Base-by-base conservation (phyloP, 2,888 invertebrate genomes). In the Seira ritae region DNA sequence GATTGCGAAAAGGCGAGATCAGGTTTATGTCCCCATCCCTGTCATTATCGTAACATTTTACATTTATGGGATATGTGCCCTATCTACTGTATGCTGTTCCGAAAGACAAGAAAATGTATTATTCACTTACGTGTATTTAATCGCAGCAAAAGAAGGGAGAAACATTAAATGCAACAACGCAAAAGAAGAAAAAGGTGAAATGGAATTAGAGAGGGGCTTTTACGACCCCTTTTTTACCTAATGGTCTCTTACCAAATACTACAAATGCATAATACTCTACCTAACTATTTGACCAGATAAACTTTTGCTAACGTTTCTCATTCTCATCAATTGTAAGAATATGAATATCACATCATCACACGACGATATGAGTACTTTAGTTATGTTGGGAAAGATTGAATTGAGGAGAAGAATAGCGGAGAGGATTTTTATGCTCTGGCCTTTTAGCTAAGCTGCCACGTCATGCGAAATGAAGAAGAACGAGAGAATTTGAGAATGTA, bases 381-480 rank as follows among this genome's bases (percentile, higher is more conserved):
- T 31, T 4, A 31, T 8, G 2, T 31, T 31, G 31, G 8, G 31
- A n/a, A n/a, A n/a, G n/a, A n/a, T n/a, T n/a, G n/a, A n/a, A n/a
- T n/a, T 31, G 31, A 31, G 31, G 31, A 31, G 50, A 50, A n/a
- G 50, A 50, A 50, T 50, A 50, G 50, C 6, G 50, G 50, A 50
- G 6, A 50, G 31, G 31, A 50, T 50, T 50, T 50, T 50, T 50
- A n/a, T 50, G 50, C 50, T 50, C 50, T n/a, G 50, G 31, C 8
- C 31, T 31, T 2, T 31, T 31, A 31, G 31, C 31, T 31, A 4
- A 50, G 37, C 46, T 81, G 81, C 81, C 81, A 81, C 81, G 81
- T 81, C 81, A 81, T 81, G 81, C 76, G 71, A 74, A 71, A 81
- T 81, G 69, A 70, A 81, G 68, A 46, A 60, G 73, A 62, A 20